Percentiles rank a stretch among this genome's conserved stretches.
These are phyloP conservation scores for Dinocampus coccinellae DNA, from an alignment of 2,888 invertebrate species.

Conservation along the genomic window DNA sequence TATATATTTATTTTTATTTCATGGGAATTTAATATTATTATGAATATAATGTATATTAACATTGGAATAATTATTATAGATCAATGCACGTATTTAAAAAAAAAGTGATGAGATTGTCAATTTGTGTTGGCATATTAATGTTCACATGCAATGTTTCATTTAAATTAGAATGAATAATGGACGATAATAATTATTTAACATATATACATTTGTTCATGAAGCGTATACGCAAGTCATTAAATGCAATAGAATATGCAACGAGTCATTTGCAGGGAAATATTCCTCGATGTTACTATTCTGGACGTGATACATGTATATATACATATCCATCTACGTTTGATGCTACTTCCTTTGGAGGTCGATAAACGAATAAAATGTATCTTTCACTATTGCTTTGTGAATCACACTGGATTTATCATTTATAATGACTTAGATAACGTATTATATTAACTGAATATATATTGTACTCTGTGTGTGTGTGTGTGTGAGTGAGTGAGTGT, in stretches of 20 bases:
- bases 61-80: slow-evolving; percentile 6
- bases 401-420: not conserved
- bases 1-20: not conserved
- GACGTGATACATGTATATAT: slow-evolving; percentile 24
- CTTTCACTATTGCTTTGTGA: not conserved
- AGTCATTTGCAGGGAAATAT: slow-evolving; percentile 44
- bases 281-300: slow-evolving; percentile 35
- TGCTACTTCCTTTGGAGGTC: slow-evolving; percentile 16
- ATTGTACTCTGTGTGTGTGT: no score
- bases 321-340: not conserved
- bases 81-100: not conserved
- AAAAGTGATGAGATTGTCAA: slow-evolving; percentile 5
- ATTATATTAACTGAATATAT: not conserved
- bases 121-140: not conserved
- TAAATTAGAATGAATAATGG: slow-evolving; percentile 52
- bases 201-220: slow-evolving; percentile 23
- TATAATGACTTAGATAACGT: not conserved
- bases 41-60: not conserved
- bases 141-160: slow-evolving; percentile 41
- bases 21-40: not conserved
- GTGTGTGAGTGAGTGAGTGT: no score
- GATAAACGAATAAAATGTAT: slow-evolving; percentile 32
- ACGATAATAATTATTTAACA: slow-evolving; percentile 49
- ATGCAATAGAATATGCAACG: slow-evolving; percentile 32
- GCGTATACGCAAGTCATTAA: slow-evolving; percentile 5